These are phyloP conservation scores for Phrynocephalus forsythii DNA, from an alignment of 2,797 vertebrate genomes.

Conservation along the genomic window DNA sequence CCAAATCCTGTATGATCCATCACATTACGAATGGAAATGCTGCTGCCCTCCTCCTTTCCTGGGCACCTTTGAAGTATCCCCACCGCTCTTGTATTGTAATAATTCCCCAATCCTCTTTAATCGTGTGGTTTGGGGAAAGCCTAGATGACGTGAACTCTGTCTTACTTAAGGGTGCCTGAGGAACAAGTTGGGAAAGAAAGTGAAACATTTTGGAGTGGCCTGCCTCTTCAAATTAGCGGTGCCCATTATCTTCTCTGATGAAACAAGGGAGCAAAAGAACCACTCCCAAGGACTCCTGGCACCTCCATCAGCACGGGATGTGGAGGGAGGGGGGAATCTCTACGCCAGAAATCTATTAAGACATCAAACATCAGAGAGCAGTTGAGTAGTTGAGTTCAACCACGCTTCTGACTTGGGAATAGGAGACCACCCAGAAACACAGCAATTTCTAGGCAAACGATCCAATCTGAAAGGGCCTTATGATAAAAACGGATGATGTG, in stretches of 20 bases:
- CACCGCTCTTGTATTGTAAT: background rate
- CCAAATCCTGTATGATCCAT: slow-evolving; percentile 15
- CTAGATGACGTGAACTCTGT: background rate
- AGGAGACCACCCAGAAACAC: background rate
- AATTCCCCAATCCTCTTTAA: slow-evolving; percentile 16
- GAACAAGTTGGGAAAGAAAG: background rate
- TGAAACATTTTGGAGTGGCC: background rate
- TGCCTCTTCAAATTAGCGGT: too few relatives aligned
- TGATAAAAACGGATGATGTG: too few relatives aligned
- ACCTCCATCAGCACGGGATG: background rate
- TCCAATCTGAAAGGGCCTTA: too few relatives aligned
- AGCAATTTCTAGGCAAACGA: too few relatives aligned
- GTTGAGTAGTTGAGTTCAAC: background rate
- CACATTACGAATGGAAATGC: slow-evolving; percentile 19
- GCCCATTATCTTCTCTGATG: too few relatives aligned
- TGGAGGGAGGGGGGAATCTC: too few relatives aligned
- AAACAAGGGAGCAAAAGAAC: background rate
- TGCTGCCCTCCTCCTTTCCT: background rate
- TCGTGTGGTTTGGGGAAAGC: background rate
- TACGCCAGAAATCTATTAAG: background rate
- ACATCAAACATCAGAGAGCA: background rate
- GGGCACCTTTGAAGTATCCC: slow-evolving; percentile 23
- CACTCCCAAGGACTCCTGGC: too few relatives aligned
- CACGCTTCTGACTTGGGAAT: background rate
- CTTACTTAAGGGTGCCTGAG: background rate